Evolutionary conservation across 2,888 invertebrate species (phyloP), one percentile per base, ranked within the genome.

Genomic region (Camptogramma bilineatum): DNA sequence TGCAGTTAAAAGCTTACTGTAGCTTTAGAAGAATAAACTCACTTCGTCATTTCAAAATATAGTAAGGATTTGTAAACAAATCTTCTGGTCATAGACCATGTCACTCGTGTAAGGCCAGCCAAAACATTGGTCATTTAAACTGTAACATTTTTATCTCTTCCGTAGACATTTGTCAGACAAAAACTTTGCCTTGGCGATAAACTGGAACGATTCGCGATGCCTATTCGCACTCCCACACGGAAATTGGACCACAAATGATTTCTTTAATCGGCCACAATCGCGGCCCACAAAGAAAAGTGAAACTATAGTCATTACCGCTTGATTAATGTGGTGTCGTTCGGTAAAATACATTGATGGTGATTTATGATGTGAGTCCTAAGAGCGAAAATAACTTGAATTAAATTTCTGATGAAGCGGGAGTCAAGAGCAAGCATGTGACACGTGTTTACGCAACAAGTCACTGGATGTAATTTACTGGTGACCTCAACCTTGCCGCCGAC

Each of bases 401-500:
- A n/a, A 61, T 68, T 70, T 70, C 42, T 67, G 51, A 61, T 66
- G 61, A 57, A 50, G 57, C 24, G 16, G 52, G 62, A 51, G 53
- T 69, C 67, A 69, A 66, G 70, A 77, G 71, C 67, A 77, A 83
- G 78, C 64, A 77, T 83, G 77, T 78, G 76, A 77, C 76, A 59
- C 53, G 58, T 69, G 74, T 83, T 87, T 88, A 81, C 86, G 85
- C 85, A 87, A 87, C 75, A 59, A 76, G 74, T 75, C 73, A 78
- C 81, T 78, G 83, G 83, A 84, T 83, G 80, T 83, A 83, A 88
- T 85, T 86, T 82, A 84, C 80, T 71, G 69, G 44, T 77, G 81
- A 78, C 91, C 90, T 89, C 85, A 88, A 87, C 90, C 91, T 91
- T 91, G 89, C 84, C 73, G 77, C 83, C 72, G 77, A 80, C 76